Base-by-base conservation (phyloP, 2,888 invertebrate species). In the Lepidocyrtinus sp. region DNA sequence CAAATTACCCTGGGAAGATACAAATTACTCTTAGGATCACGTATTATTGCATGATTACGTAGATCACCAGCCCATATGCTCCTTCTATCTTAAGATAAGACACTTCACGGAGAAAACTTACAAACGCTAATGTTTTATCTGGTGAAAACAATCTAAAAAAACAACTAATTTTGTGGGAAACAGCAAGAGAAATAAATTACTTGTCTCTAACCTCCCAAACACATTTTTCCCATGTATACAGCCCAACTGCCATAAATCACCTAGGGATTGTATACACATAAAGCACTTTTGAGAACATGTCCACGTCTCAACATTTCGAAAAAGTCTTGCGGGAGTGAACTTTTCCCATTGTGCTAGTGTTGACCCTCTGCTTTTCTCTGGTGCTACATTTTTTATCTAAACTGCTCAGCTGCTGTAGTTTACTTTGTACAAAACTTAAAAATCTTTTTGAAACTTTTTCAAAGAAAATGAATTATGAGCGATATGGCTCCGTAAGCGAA, bases 381-480 rank as follows among this genome's bases (percentile, higher is more conserved):
- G 25, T 63, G 5, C 25, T 24, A 27, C 59, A 25, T 2, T 21
- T 68, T 68, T 73, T 73, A 73, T 73, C 72, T 65, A 5, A 45
- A 55, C 21, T 70, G 45, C 59, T 59, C 17, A n/a, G n/a, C n/a
- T 7, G 59, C 64, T 71, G 71, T 27, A 64, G 55, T 24, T 73
- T 22, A 45, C 25, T 24, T 19, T 45, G 63, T 55, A 67, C 61
- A 73, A 78, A 78, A 78, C n/a, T n/a, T n/a, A 77, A 36, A 36
- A 36, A 7, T 7, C 12, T 5, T 36, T 12, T 36, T 36, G 36
- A 36, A 12, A 36, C 12, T 36, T 36, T 36, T 5, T 73, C 17
- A 19, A 70, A 45, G 26, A 62, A 73, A 64, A 78, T 78, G 78
- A 78, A 73, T 78, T 78, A 78, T 78, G 78, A 74, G 65, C 22